Percentiles rank a stretch among this genome's conserved stretches.
phyloP scores from a whole-genome alignment of 1,140 invertebrate genomes.

The Pararge aegeria region DNA sequence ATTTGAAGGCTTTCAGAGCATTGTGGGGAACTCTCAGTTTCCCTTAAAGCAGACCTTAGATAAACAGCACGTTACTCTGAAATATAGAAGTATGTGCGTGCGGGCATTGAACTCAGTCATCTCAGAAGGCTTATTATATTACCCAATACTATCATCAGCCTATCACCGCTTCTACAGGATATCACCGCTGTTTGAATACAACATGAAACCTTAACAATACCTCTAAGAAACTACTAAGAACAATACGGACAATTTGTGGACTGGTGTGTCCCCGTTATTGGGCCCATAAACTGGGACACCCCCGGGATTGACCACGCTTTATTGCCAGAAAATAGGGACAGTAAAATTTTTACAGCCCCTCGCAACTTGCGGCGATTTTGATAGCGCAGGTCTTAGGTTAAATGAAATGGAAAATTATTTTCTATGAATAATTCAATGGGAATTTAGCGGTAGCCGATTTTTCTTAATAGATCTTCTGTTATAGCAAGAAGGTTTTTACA shows the following conservation, averaged over 20 bases:
- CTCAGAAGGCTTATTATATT: no score
- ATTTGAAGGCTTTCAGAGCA: no score
- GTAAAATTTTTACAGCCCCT: conserved; percentile 48
- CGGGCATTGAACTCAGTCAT: no score
- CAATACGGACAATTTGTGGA: conserved; percentile 41
- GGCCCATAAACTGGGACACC: conserved; percentile 42
- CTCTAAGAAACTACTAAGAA: conserved; percentile 16
- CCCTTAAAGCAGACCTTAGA: no score
- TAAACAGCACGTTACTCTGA: no score
- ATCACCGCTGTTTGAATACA: no score
- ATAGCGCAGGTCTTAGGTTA: conserved; percentile 30
- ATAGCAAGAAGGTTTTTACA: not conserved
- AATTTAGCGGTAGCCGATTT: conserved; percentile 3
- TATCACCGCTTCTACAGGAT: no score
- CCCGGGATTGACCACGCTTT: conserved; percentile 51
- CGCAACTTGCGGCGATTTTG: conserved; percentile 36
- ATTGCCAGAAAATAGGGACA: conserved; percentile 43
- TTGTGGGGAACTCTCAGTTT: no score
- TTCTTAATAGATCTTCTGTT: not conserved
- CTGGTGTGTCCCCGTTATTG: conserved; percentile 42
- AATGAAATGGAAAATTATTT: conserved; percentile 49
- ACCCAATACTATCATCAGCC: no score
- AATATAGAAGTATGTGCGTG: no score
- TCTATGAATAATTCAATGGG: conserved; percentile 40
- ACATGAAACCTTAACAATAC: not conserved